These are phyloP conservation scores for Cryptus armator DNA, from an alignment of 2,888 invertebrate genomes.

Conservation along the genomic window DNA sequence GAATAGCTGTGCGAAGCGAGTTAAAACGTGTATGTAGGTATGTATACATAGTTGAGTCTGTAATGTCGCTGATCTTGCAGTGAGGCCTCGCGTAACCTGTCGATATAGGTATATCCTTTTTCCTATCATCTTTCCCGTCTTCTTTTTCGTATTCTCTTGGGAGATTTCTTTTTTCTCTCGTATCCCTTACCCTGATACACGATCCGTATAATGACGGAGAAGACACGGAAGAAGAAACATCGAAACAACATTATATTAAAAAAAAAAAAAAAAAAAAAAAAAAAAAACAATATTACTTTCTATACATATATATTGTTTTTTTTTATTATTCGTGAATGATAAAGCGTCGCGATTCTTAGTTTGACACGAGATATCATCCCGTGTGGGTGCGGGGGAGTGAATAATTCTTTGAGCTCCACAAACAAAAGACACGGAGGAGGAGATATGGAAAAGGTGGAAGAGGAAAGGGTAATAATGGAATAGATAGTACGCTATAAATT, in stretches of 20 bases:
- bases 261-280: slow-evolving; percentile 40
- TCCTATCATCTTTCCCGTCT: neutral
- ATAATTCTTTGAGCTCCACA: slow-evolving; percentile 12
- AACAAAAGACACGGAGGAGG: slow-evolving; percentile 1
- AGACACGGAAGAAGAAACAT: slow-evolving; percentile 41
- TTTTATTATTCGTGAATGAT: slow-evolving; percentile 35
- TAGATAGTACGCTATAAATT: slow-evolving; percentile 62
- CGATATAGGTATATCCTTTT: neutral
- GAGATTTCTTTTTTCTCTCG: slow-evolving; percentile 5
- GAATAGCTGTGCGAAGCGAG: neutral
- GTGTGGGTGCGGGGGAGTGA: slow-evolving; percentile 22
- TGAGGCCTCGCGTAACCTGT: neutral
- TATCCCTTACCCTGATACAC: slow-evolving; percentile 3
- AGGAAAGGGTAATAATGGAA: slow-evolving; percentile 48
- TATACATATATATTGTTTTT: slow-evolving; percentile 19
- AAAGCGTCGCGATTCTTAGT: slow-evolving; percentile 18
- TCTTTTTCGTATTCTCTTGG: too few species aligned
- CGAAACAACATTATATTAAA: slow-evolving; percentile 21
- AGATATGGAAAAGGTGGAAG: slow-evolving; percentile 1
- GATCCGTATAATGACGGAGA: slow-evolving; percentile 10
- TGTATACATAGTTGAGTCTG: neutral
- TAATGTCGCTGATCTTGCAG: slow-evolving; percentile 8
- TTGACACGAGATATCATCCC: slow-evolving; percentile 13
- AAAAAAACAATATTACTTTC: too few species aligned
- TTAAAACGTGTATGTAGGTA: neutral